These are phyloP conservation scores for Hypotaenidia okinawae DNA, from an alignment of 2,797 vertebrate species.

Conservation along the genomic window DNA sequence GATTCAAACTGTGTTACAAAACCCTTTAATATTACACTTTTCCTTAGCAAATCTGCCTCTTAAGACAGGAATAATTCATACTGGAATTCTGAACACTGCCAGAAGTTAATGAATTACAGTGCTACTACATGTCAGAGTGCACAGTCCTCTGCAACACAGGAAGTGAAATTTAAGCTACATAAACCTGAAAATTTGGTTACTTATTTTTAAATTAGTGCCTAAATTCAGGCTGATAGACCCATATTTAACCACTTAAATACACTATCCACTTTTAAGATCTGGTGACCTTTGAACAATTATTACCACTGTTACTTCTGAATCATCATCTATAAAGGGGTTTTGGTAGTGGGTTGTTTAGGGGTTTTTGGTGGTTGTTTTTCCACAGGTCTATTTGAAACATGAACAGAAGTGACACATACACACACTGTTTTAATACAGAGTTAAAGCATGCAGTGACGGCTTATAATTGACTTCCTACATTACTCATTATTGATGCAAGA, in stretches of 20 bases:
- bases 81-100: background rate
- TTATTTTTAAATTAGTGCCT: background rate
- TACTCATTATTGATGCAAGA: background rate
- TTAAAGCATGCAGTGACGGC: background rate
- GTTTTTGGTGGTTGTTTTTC: background rate
- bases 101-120: background rate
- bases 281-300: background rate
- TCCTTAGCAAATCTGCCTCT: background rate
- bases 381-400: background rate
- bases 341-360: accelerated
- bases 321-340: accelerated
- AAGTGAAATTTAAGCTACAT: background rate
- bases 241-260: background rate
- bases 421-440: background rate
- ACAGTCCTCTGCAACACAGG: background rate
- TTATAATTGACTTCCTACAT: background rate
- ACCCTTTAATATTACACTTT: background rate
- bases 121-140: background rate
- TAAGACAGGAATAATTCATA: background rate
- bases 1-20: background rate
- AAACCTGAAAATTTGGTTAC: background rate
- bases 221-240: background rate
- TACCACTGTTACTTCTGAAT: background rate
- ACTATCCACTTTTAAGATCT: background rate
- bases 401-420: background rate